Percentiles rank a stretch among this genome's conserved stretches.
Conservation (phyloP, 2,888 invertebrate genomes). For the Antheraea yamamai region DNA sequence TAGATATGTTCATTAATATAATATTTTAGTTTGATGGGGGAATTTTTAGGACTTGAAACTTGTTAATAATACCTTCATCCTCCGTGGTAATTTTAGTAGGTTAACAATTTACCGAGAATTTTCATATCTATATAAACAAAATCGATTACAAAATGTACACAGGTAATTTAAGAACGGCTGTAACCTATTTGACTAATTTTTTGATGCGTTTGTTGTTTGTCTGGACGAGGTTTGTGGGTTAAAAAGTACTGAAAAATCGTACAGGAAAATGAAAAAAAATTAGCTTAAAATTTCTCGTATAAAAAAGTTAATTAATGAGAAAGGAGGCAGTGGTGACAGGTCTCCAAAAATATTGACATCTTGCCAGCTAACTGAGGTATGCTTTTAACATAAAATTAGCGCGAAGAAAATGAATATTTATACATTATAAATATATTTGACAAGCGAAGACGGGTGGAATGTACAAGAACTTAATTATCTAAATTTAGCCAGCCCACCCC, state of each 20-base stretch:
- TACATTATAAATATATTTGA: background rate
- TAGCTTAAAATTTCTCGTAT: too few relatives aligned
- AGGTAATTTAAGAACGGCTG: too few relatives aligned
- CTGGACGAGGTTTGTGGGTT: too few relatives aligned
- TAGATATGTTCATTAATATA: background rate
- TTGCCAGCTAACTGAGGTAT: background rate
- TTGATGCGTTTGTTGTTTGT: background rate
- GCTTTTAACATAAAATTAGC: background rate
- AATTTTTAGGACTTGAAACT: background rate
- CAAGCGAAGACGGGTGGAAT: slow-evolving; percentile 19
- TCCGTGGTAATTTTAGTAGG: background rate
- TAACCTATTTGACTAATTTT: too few relatives aligned
- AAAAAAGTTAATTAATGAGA: too few relatives aligned
- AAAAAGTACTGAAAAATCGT: too few relatives aligned
- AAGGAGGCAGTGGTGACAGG: too few relatives aligned
- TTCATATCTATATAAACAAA: too few relatives aligned
- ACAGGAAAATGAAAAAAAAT: too few relatives aligned
- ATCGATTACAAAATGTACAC: too few relatives aligned
- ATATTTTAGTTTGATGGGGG: background rate
- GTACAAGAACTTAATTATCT: slow-evolving; percentile 43
- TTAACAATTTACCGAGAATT: background rate
- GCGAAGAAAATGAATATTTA: background rate
- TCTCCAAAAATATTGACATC: background rate
- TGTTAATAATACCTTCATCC: background rate
- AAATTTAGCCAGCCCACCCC: slow-evolving; percentile 54